phyloP scores from a whole-genome alignment of 2,797 vertebrate genomes.

The Protosalanx chinensis region DNA sequence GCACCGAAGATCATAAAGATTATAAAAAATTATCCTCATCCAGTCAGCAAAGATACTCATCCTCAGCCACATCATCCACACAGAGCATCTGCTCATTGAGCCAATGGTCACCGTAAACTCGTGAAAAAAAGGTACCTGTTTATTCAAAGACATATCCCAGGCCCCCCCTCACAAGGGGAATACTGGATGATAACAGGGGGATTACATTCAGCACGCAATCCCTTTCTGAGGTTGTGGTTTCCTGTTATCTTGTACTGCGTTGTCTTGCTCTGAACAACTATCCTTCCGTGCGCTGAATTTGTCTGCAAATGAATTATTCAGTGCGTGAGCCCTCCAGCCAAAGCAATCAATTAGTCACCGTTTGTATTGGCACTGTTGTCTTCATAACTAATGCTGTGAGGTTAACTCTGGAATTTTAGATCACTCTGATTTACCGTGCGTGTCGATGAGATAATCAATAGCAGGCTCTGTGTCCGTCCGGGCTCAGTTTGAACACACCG shows the following conservation, averaged over 20 bases:
- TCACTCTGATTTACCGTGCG: conserved; percentile 1
- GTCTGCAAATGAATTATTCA: conserved; percentile 9
- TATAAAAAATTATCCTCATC: neutral
- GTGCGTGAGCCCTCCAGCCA: neutral
- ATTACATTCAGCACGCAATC: neutral
- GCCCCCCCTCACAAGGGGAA: neutral
- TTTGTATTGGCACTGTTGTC: conserved; percentile 16
- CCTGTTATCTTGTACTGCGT: neutral
- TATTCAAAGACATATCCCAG: neutral
- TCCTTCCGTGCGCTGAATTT: neutral
- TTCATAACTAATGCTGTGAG: conserved; percentile 1
- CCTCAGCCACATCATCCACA: neutral
- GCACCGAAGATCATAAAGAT: neutral
- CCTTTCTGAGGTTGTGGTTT: neutral
- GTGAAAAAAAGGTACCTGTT: neutral
- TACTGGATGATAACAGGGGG: neutral
- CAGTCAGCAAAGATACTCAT: neutral
- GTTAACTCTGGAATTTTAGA: conserved; percentile 8
- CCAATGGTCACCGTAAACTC: neutral
- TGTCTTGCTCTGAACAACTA: neutral
- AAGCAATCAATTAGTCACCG: conserved; percentile 15
- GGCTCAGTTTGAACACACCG: conserved; percentile 4
- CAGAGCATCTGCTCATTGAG: neutral
- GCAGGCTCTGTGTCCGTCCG: conserved; percentile 3
- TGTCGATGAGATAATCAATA: conserved; percentile 1